A percentile compares a stretch with the other conserved stretches of the same genome.
Evolutionary conservation across 2,113 vertebrate species (phyloP).

Genomic region (Paramormyrops kingsleyae): DNA sequence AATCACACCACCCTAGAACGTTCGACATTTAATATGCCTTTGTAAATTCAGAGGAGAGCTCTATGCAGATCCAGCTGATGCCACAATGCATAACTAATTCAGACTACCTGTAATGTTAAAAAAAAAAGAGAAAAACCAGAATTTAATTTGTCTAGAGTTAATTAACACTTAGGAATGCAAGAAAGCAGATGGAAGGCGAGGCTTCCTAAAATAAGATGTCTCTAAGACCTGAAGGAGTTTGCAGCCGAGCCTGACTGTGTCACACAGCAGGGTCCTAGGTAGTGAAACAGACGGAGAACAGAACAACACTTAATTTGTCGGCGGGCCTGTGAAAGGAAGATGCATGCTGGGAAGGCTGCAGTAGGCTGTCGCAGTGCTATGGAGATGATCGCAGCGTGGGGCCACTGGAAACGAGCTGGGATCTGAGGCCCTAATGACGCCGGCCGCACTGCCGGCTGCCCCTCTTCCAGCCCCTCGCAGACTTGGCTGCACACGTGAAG

Average conservation of each 20-base stretch:
- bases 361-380: not conserved
- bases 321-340: not conserved
- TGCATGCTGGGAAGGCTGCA: not conserved
- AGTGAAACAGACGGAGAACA: not conserved
- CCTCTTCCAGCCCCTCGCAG: not conserved
- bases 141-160: not conserved
- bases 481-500: not conserved
- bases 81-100: not conserved
- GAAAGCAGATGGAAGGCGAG: not conserved
- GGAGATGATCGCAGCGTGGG: not conserved
- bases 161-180: not conserved
- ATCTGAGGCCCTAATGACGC: not conserved
- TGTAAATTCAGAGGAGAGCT: not conserved
- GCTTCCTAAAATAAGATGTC: not conserved
- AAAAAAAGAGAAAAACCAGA: not conserved
- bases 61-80: not conserved
- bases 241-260: not conserved
- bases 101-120: not conserved
- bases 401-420: not conserved
- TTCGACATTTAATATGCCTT: not conserved
- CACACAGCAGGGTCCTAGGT: not conserved
- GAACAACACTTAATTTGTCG: conserved; percentile 6
- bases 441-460: not conserved
- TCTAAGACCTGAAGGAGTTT: not conserved
- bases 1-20: not conserved